Evolutionary conservation across 2,888 invertebrate species (phyloP).

Genomic region (Timema cristinae): DNA sequence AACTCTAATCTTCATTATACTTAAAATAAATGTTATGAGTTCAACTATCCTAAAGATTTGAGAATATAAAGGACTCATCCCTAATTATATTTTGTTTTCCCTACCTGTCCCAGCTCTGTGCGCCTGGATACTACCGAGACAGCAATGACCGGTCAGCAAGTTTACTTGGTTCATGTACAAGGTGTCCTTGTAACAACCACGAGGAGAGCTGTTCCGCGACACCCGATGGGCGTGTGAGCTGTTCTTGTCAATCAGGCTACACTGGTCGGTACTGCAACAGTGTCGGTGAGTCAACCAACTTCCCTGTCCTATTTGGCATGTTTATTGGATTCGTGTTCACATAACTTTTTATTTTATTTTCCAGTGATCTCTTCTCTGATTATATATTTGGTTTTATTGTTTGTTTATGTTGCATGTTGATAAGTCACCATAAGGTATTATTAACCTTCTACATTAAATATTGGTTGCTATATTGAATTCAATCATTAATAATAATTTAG

Average conservation of each 20-base stretch:
- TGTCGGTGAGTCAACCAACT: constrained; percentile 46
- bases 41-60: too few relatives aligned
- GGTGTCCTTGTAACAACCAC: constrained; percentile 75
- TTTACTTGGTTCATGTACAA: constrained; percentile 56
- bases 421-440: not conserved
- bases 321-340: too few relatives aligned
- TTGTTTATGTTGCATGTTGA: not conserved
- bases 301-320: too few relatives aligned
- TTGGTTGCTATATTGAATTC: too few relatives aligned
- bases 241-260: constrained; percentile 67
- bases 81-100: too few relatives aligned
- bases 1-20: too few relatives aligned
- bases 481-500: too few relatives aligned
- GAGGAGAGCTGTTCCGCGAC: constrained; percentile 61
- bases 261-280: constrained; percentile 64
- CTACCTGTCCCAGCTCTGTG: constrained; percentile 50
- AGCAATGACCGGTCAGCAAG: constrained; percentile 48
- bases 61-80: too few relatives aligned
- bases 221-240: constrained; percentile 57
- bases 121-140: constrained; percentile 68
- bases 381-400: not conserved
- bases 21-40: too few relatives aligned
- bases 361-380: not conserved
- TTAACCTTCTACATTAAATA: too few relatives aligned
- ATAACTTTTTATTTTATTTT: too few relatives aligned